Evolutionary conservation across 2,113 vertebrate species (phyloP).

Genomic region (Scortum barcoo): DNA sequence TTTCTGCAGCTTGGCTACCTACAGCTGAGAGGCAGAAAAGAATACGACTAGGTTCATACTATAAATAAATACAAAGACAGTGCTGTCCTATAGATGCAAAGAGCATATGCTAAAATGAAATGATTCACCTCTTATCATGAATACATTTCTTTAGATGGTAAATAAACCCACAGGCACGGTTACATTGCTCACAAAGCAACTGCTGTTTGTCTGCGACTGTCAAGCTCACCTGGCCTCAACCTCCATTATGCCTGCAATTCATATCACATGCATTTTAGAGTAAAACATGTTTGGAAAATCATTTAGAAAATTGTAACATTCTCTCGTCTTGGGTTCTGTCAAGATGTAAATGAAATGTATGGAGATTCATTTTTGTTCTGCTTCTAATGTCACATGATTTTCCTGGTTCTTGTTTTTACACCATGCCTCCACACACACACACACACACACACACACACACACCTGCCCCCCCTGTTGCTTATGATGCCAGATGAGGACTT

Average conservation of each 20-base stretch:
- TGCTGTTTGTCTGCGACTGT: conserved; percentile 8
- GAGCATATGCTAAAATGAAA: conserved; percentile 7
- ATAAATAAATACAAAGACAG: conserved; percentile 10
- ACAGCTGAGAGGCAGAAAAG: conserved; percentile 1
- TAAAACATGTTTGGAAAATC: not conserved
- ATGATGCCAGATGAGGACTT: conserved; percentile 36
- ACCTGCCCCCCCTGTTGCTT: conserved; percentile 8
- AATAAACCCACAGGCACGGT: not conserved
- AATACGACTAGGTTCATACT: conserved; percentile 6
- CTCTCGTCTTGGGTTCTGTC: conserved; percentile 35
- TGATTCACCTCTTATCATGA: conserved; percentile 4
- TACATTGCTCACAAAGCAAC: not conserved
- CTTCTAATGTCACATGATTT: conserved; percentile 30
- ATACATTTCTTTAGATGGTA: not conserved
- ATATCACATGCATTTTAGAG: not conserved
- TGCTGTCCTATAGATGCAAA: conserved; percentile 25
- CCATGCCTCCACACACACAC: conserved; percentile 10
- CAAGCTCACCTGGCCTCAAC: not conserved
- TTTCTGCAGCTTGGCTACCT: not conserved
- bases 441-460: no score
- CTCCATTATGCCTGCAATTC: not conserved
- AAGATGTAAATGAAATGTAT: conserved; percentile 53
- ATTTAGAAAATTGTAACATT: conserved; percentile 7
- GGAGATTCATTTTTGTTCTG: conserved; percentile 36
- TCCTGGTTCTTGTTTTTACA: conserved; percentile 37